Percentiles rank a stretch among this genome's conserved stretches.
Conservation (phyloP, 2,888 invertebrate genomes). For the Fabriciana adippe region DNA sequence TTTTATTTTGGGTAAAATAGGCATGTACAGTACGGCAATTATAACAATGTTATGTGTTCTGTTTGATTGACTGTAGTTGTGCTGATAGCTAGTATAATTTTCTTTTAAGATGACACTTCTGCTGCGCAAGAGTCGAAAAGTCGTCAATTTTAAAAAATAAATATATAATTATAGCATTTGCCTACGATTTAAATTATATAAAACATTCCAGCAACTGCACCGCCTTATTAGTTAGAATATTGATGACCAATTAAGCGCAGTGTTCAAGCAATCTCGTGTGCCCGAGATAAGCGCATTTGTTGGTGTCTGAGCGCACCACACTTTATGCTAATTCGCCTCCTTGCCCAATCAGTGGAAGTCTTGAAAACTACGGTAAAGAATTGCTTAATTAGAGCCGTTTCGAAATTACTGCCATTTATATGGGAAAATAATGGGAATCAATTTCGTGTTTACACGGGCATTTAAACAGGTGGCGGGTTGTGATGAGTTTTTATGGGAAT, state of each 20-base stretch:
- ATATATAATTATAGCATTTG: background rate
- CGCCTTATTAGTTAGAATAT: constrained; percentile 57
- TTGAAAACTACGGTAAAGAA: constrained; percentile 31
- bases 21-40: too few relatives aligned
- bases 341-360: constrained; percentile 41
- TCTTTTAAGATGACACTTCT: too few relatives aligned
- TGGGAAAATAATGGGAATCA: constrained; percentile 19
- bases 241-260: constrained; percentile 78
- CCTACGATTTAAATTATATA: background rate
- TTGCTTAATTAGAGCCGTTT: constrained; percentile 38
- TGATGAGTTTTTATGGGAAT: background rate
- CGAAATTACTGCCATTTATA: constrained; percentile 26
- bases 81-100: too few relatives aligned
- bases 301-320: constrained; percentile 60
- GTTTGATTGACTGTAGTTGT: too few relatives aligned
- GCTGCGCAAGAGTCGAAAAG: too few relatives aligned
- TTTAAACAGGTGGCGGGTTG: background rate
- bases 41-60: too few relatives aligned
- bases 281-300: constrained; percentile 71
- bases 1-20: too few relatives aligned
- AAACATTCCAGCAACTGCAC: constrained; percentile 28
- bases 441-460: constrained; percentile 13
- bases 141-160: background rate
- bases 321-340: constrained; percentile 67
- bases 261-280: constrained; percentile 69